Base-by-base conservation (phyloP, 2,113 vertebrate genomes). In the Morone saxatilis region DNA sequence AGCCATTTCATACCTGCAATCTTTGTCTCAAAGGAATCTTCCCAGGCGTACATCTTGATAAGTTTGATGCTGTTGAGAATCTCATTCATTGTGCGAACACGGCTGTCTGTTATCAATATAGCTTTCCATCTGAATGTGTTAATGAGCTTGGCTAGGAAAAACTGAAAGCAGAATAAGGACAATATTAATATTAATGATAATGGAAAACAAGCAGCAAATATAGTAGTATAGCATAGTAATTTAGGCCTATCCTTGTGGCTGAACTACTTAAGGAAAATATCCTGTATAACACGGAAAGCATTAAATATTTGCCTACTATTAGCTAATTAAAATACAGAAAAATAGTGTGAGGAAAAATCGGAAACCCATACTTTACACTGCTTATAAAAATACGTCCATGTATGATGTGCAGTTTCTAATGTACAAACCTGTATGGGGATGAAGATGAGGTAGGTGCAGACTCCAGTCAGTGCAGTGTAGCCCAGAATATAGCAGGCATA, bases 31-130 rank as follows among this genome's bases (percentile, higher is more conserved):
- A 96, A 97, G 59, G 94, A 94, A 48, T 89, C 95, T 89, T 97
- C 96, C 95, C 96, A 96, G 38, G 95, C 94, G 0, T 96, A 96
- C 95, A 95, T 97, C 90, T 95, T 96, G 89, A 97, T 97, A 48
- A 96, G 94, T 88, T 96, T 97, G 83, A 96, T 95, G 90, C 94
- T 95, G 71, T 81, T 96, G 79, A 97, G 94, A 88, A 97, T 92
- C 87, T 97, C 95, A 43, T 96, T 97, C 94, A 96, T 97, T 40
- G 94, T 95, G 81, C 93, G 94, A 61, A 97, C 94, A 3, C 95
- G 90, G 38, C 78, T 94, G 86, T 96, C 95, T 1, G 95, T 96
- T 77, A 94, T 71, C 8, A 65, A n/a, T 60, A 96, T 87, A 48
- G 93, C 87, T 25, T 83, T 93, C 88, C 85, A 83, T 76, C 94